These are phyloP conservation scores for Phataginus tricuspis DNA, from an alignment of 2,797 vertebrate genomes.

Conservation along the genomic window DNA sequence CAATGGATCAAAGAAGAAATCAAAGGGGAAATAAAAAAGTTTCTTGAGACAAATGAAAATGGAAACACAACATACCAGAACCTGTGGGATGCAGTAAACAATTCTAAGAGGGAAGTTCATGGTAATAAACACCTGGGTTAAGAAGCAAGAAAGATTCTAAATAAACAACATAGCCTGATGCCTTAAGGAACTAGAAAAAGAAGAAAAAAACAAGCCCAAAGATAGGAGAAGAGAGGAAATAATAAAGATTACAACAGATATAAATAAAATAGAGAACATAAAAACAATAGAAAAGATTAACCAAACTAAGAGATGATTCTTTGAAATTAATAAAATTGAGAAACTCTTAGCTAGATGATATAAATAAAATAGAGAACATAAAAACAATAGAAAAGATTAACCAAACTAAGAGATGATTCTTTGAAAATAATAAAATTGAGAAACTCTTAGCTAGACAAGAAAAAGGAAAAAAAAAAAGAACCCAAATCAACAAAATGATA, in stretches of 20 bases:
- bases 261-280: background rate
- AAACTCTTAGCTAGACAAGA: background rate
- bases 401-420: background rate
- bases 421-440: background rate
- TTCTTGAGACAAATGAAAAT: background rate
- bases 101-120: background rate
- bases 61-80: background rate
- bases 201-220: background rate
- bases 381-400: background rate
- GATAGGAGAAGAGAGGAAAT: background rate
- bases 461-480: background rate
- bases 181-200: background rate
- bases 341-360: background rate
- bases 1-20: background rate
- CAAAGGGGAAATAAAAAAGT: background rate
- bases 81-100: background rate
- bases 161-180: background rate
- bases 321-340: background rate
- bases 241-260: background rate
- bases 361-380: background rate
- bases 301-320: background rate
- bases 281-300: background rate
- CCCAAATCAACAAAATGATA: background rate
- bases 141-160: background rate
- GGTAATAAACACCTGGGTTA: background rate